Base-by-base conservation (phyloP, 1,140 invertebrate species). In the Latrodectus geometricus region DNA sequence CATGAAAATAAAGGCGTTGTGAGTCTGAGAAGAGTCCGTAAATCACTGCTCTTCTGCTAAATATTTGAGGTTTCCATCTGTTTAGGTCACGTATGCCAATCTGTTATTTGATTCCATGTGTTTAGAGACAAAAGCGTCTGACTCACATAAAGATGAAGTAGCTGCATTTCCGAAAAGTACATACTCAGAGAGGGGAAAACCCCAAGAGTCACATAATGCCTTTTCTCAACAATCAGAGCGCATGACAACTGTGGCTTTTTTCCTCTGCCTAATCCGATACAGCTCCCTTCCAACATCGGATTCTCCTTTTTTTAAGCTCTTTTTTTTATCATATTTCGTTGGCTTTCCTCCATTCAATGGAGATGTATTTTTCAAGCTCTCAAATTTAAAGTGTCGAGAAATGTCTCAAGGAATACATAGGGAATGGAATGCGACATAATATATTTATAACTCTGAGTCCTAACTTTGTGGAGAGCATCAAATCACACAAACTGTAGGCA, bases 41-140 rank as follows among this genome's bases (percentile, higher is more conserved):
- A 82, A 82, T 82, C 79, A 82, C 79, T 82, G 15, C 35, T 65
- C 72, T 21, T 20, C 49, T 56, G 65, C 61, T 74, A 83, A 83
- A 75, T 83, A 83, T 83, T 83, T 75, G 61, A 74, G 69, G 48
- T 75, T 68, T 83, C 54, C 70, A 61, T 83, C 48, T 83, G 70
- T 61, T 23, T n/a, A 14, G 81, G 81, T 78, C 81, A 83, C 81
- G 81, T 83, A 83, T 35, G 35, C 23, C 54, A 69, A 20, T 23
- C 81, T 75, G 79, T 69, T 72, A 82, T 82, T 82, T 72, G n/a
- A 82, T 73, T 73, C 79, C 72, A 75, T 83, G 72, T 74, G 61
- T 83, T 83, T 74, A 83, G 81, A 83, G 81, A 83, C 81, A 83
- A 83, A 61, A 83, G 81, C 81, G 81, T n/a, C 68, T 82, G 72